Percentiles rank a stretch among this genome's conserved stretches.
Conservation (phyloP, 1,140 invertebrate species). For the Hyles euphorbiae region DNA sequence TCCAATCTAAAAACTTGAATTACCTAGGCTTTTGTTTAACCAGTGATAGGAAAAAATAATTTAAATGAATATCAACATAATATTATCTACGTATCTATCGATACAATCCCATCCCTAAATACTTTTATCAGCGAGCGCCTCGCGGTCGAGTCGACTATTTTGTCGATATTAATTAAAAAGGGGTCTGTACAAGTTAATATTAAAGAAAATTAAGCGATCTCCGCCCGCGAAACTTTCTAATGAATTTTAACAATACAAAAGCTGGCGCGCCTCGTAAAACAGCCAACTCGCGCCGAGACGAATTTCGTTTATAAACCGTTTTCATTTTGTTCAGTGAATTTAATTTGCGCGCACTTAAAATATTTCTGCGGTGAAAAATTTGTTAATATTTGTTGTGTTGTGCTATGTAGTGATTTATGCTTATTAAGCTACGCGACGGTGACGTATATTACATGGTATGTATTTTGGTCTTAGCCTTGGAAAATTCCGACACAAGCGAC, state of each 20-base stretch:
- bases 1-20: too few relatives aligned
- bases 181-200: slow-evolving; percentile 70
- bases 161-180: slow-evolving; percentile 75
- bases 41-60: too few relatives aligned
- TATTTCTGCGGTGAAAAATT: too few relatives aligned
- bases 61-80: too few relatives aligned
- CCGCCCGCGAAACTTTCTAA: slow-evolving; percentile 51
- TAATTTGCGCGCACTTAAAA: too few relatives aligned
- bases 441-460: too few relatives aligned
- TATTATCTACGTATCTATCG: neutral
- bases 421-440: too few relatives aligned
- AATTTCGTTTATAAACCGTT: slow-evolving; percentile 9
- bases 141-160: slow-evolving; percentile 65
- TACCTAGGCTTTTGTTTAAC: too few relatives aligned
- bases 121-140: slow-evolving; percentile 49
- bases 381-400: too few relatives aligned
- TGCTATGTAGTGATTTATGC: too few relatives aligned
- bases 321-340: slow-evolving; percentile 6
- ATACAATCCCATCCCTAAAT: slow-evolving; percentile 38
- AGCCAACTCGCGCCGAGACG: slow-evolving; percentile 22
- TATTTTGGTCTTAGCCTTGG: too few relatives aligned
- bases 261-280: slow-evolving; percentile 15
- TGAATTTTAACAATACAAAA: slow-evolving; percentile 63
- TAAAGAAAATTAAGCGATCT: slow-evolving; percentile 74
- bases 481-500: too few relatives aligned